Conservation (phyloP, 2,888 invertebrate species). For the Agapetus fuscipes region DNA sequence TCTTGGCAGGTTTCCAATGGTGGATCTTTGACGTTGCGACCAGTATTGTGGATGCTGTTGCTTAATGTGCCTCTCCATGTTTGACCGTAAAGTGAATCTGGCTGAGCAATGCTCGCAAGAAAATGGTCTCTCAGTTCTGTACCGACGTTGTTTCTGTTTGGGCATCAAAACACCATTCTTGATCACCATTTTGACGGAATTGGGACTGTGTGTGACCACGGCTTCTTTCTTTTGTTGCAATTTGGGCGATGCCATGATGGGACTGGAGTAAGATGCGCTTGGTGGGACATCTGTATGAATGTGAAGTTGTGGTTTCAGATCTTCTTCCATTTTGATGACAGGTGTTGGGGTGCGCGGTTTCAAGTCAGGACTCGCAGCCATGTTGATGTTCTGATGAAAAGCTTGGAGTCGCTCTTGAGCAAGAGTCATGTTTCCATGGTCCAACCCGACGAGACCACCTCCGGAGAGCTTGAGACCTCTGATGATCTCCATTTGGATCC, state of each 20-base stretch:
- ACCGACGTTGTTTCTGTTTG: slow-evolving; percentile 83
- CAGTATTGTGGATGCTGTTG: slow-evolving; percentile 89
- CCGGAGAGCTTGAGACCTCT: slow-evolving; percentile 59
- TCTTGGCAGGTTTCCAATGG: slow-evolving; percentile 27
- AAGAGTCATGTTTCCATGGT: slow-evolving; percentile 23
- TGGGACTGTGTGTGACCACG: slow-evolving; percentile 44
- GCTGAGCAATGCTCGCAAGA: slow-evolving; percentile 87
- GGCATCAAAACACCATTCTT: slow-evolving; percentile 86
- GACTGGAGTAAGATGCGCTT: slow-evolving; percentile 16
- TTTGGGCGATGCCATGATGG: slow-evolving; percentile 27
- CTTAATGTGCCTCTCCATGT: slow-evolving; percentile 91
- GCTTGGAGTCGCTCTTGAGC: slow-evolving; percentile 23
- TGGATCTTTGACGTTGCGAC: slow-evolving; percentile 60
- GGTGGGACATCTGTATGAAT: slow-evolving; percentile 30
- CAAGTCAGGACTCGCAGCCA: slow-evolving; percentile 26
- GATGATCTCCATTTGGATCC: slow-evolving; percentile 55
- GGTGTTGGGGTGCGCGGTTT: slow-evolving; percentile 41
- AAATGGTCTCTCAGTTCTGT: slow-evolving; percentile 84
- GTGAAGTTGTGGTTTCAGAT: slow-evolving; percentile 36
- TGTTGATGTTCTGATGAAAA: slow-evolving; percentile 22
- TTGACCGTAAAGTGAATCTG: slow-evolving; percentile 82
- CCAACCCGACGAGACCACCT: slow-evolving; percentile 48
- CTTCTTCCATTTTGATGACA: slow-evolving; percentile 34
- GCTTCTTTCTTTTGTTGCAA: slow-evolving; percentile 38
- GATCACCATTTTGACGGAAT: slow-evolving; percentile 79